Base-by-base conservation (phyloP, 2,888 invertebrate species). In the Eledona agricola region DNA sequence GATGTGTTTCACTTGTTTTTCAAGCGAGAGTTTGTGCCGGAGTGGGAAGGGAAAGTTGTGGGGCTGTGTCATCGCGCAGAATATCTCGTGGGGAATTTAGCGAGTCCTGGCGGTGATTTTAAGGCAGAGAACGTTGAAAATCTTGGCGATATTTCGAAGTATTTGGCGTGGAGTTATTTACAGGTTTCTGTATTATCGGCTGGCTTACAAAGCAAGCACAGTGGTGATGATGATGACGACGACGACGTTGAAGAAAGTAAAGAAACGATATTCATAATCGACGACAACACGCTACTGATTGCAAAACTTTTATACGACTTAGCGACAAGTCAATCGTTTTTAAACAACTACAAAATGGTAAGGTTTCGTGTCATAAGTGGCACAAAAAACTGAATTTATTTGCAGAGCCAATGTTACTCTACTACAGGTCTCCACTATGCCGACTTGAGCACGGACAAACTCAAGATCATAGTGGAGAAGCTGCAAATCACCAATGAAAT, bases 271-370 rank as follows among this genome's bases (percentile, higher is more conserved):
- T 50, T 58, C 13, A 59, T 53, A 45, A 60, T 60, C 28, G 72
- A 62, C 25, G 64, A 73, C 17, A 59, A 72, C 23, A 66, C 70
- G 43, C 63, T 72, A 19, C 60, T 73, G 51, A 51, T 77, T 37
- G 55, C 69, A 4, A 67, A 72, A 50, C 54, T 78, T 17, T 58
- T 78, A 17, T 70, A 78, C 55, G 72, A 72, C 47, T 60, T 75
- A 19, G 64, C 73, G 22, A 45, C 78, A 3, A 70, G 73, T 7
- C 62, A 73, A 34, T 66, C 72, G 40, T 76, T 78, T 53, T 59
- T 67, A 5, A 61, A 67, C 22, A 70, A 78, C 62, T 80, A 77
- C 64, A 76, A 74, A 70, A 77, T 73, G 47, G 77, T 79, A 10
- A 10, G 15, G 5, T 28, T 11, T 2, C 15, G 47, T 50, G 28